phyloP scores from a whole-genome alignment of 2,888 invertebrate species.

The Epinotia ramella region DNA sequence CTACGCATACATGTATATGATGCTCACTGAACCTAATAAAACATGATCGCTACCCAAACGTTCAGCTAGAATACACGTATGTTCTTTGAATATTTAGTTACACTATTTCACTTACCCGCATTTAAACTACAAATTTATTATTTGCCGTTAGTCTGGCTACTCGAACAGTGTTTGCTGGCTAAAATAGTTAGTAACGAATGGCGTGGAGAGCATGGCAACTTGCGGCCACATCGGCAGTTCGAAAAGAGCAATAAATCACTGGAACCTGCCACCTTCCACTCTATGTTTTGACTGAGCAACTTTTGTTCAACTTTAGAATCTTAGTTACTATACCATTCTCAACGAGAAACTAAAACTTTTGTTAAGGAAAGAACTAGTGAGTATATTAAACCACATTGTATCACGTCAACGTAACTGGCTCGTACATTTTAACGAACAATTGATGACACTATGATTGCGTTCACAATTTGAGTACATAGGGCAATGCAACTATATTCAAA shows the following conservation, averaged over 20 bases:
- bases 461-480: neutral
- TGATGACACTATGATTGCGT: constrained; percentile 10
- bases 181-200: constrained; percentile 26
- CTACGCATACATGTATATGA: no score
- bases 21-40: neutral
- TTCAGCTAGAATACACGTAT: neutral
- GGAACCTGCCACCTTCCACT: constrained; percentile 24
- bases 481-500: constrained; percentile 34
- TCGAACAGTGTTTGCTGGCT: constrained; percentile 15
- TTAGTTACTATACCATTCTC: constrained; percentile 4
- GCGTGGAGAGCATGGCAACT: constrained; percentile 7
- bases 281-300: constrained; percentile 35
- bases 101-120: neutral
- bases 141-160: constrained; percentile 25
- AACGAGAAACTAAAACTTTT: constrained; percentile 3
- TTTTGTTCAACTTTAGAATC: constrained; percentile 24
- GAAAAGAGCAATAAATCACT: constrained; percentile 35
- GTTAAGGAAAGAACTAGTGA: neutral
- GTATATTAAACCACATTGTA: neutral
- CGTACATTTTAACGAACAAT: neutral
- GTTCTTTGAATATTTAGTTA: neutral
- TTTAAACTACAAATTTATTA: constrained; percentile 13
- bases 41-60: neutral
- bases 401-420: neutral
- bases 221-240: constrained; percentile 34